Evolutionary conservation across 2,888 invertebrate genomes (phyloP).

Genomic region (Lasioglossum morio): DNA sequence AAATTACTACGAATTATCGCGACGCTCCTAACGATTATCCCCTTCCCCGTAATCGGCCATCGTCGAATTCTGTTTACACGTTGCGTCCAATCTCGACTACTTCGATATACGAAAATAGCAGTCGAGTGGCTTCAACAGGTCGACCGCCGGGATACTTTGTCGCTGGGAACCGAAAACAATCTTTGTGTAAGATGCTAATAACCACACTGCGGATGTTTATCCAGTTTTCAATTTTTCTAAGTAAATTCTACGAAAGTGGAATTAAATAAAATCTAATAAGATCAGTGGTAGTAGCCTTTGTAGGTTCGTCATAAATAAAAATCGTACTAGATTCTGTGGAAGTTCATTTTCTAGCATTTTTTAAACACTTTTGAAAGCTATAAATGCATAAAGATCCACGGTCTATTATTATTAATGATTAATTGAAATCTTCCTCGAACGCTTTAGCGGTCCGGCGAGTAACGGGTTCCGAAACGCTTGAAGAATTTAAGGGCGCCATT

Average conservation of each 20-base stretch:
- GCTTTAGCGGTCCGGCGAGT: background rate
- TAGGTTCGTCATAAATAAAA: too few species aligned
- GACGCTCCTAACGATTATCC: constrained; percentile 35
- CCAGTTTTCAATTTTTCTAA: too few species aligned
- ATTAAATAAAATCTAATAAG: too few species aligned
- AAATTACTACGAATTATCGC: constrained; percentile 71
- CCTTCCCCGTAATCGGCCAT: constrained; percentile 13
- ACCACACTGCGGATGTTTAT: background rate
- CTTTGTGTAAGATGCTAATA: background rate
- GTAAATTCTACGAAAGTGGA: too few species aligned
- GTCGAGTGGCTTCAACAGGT: background rate
- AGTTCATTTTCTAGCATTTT: too few species aligned
- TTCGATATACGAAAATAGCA: constrained; percentile 25
- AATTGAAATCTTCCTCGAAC: background rate
- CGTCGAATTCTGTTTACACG: constrained; percentile 23
- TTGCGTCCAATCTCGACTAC: constrained; percentile 4
- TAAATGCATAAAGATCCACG: too few species aligned
- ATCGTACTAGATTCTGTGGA: too few species aligned
- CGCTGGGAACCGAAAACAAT: background rate
- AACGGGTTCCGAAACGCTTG: background rate
- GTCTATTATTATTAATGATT: background rate
- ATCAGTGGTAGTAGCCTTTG: too few species aligned
- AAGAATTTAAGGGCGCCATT: background rate
- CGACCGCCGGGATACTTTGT: background rate
- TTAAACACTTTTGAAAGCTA: too few species aligned